Percentiles rank a stretch among this genome's conserved stretches.
These are phyloP conservation scores for Pelobates fuscus DNA, from an alignment of 2,113 vertebrate genomes.

Conservation along the genomic window DNA sequence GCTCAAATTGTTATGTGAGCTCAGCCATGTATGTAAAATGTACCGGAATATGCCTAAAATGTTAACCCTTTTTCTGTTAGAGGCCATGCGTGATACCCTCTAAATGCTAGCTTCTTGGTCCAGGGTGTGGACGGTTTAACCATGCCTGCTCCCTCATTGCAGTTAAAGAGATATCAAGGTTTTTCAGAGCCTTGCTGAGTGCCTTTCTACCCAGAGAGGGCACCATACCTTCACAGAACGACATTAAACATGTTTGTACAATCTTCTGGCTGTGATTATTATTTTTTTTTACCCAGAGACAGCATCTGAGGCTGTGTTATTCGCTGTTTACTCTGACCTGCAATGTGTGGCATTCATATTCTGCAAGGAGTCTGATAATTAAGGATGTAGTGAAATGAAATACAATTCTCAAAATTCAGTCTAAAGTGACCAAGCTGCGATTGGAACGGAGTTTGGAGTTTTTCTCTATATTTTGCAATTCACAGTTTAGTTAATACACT, in stretches of 20 bases:
- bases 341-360: too few relatives aligned
- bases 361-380: too few relatives aligned
- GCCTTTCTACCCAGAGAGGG: slow-evolving; percentile 25
- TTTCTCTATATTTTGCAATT: too few relatives aligned
- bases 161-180: background rate
- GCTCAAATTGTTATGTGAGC: background rate
- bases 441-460: too few relatives aligned
- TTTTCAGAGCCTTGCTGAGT: slow-evolving; percentile 25
- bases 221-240: slow-evolving; percentile 7
- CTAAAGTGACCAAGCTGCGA: too few relatives aligned
- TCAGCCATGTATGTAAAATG: background rate
- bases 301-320: background rate
- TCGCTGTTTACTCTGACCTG: too few relatives aligned
- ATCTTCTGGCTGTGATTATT: background rate
- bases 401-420: too few relatives aligned
- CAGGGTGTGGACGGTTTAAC: background rate
- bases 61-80: background rate
- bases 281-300: background rate
- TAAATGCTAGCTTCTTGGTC: background rate
- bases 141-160: background rate
- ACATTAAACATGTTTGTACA: slow-evolving; percentile 34
- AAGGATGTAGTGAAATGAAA: too few relatives aligned
- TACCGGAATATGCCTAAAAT: too few relatives aligned
- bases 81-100: background rate
- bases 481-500: too few relatives aligned